These are phyloP conservation scores for Noctua janthina DNA, from an alignment of 2,888 invertebrate species.

Conservation along the genomic window DNA sequence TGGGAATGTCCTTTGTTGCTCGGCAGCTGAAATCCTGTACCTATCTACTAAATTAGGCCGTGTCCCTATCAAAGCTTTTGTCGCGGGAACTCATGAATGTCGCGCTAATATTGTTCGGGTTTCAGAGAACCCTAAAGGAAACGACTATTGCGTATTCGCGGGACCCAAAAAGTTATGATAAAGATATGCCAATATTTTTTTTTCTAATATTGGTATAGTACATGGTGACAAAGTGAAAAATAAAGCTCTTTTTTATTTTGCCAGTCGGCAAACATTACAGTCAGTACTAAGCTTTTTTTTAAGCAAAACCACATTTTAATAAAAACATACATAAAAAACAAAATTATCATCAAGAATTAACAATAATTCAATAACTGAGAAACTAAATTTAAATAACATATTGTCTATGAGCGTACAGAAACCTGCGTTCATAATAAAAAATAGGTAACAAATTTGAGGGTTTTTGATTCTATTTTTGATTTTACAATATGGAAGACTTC, in stretches of 20 bases:
- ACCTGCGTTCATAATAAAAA: too few species aligned
- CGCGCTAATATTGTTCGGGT: background rate
- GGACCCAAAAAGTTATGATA: too few species aligned
- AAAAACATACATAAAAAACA: background rate
- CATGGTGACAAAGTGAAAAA: background rate
- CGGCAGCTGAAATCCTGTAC: background rate
- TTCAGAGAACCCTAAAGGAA: background rate
- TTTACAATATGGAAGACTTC: background rate
- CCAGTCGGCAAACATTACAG: background rate
- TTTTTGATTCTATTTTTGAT: too few species aligned
- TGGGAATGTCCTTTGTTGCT: conserved; percentile 8
- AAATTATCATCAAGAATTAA: background rate
- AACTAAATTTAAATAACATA: too few species aligned
- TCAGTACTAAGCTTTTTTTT: background rate
- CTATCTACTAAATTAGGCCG: background rate
- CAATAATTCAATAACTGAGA: too few species aligned
- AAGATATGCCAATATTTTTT: too few species aligned
- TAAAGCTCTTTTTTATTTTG: background rate
- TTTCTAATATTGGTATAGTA: background rate
- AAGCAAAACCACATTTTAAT: background rate
- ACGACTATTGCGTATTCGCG: background rate
- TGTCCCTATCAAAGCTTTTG: background rate
- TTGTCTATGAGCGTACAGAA: too few species aligned
- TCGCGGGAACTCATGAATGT: background rate
- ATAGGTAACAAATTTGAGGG: too few species aligned